Base-by-base conservation (phyloP, 2,888 invertebrate species). In the Didymodactylos carnosus region DNA sequence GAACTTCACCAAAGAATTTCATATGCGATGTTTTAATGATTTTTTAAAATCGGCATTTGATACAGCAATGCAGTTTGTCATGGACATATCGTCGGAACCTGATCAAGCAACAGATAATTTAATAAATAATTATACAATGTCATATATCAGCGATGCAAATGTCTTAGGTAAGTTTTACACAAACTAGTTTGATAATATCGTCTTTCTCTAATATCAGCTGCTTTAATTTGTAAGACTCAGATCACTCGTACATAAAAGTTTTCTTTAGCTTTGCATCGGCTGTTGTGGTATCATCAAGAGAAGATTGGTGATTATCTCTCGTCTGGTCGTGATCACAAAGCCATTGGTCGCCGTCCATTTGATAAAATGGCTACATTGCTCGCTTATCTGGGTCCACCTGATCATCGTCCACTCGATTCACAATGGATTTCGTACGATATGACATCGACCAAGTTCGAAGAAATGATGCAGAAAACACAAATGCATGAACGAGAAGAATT, bases 401-500 rank as follows among this genome's bases (percentile, higher is more conserved):
- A 95, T 82, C 94, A 94, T 81, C 92, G 94, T 82, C 49, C 49
- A 25, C 25, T 49, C 10, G 49, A 49, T 49, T 49, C 49, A n/a
- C 82, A 82, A 77, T 83, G 83, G 83, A 49, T 49, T 49, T 81
- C 80, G 76, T 82, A 83, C 81, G 94, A 95, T 80, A 94, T 94
- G 90, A 92, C 93, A 0, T 91, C 92, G 2, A 92, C 91, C 0
- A 93, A 93, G 84, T 95, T 95, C 83, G 95, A 95, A 82, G 95
- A 94, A 85, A 90, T 94, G 76, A 95, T 95, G 88, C 90, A 91
- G n/a, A 94, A 94, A 80, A 94, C 94, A 83, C 94, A 94, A 84
- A 93, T 94, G 91, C 94, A 94, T 77, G 94, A 94, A 83, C 94
- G 93, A 80, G 95, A 95, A 80, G 95, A 97, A 80, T 95, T 94